Base-by-base conservation (phyloP, 1,140 invertebrate genomes). In the Cotesia chilonis region DNA sequence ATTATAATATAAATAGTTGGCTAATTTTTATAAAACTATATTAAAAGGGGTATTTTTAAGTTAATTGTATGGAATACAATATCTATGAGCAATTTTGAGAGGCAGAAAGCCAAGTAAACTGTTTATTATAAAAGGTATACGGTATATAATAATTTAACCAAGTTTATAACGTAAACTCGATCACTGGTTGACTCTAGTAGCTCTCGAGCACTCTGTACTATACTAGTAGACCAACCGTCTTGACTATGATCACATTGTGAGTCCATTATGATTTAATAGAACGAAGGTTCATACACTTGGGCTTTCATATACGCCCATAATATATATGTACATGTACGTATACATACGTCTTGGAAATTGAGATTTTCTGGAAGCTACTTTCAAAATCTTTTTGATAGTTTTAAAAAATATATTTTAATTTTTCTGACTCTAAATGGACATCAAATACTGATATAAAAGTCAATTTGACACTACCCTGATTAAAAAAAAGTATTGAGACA, bases 241-340 rank as follows among this genome's bases (percentile, higher is more conserved):
- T 67, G 36, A 72, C 63, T 72, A 72, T 72, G 55, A 51, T 67
- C 70, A 72, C 64, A 72, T 72, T 72, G 70, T 72, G 52, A 72
- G 63, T 47, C 70, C 36, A 72, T 72, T 84, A 84, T 83, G 78
- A 82, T 81, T 83, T 83, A 85, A 84, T 84, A 82, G 83, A 80
- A 75, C 68, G 75, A 80, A 81, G 78, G 82, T 78, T 78, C 82
- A 79, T 47, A 47, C 41, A 47, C 41, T 47, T 47, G 41, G 41
- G 77, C 79, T 77, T 78, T 77, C 75, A 78, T 74, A 78, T 71
- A 76, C 78, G 74, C 74, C 75, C 73, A 71, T 52, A 17, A 70
- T 37, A 10, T 14, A 38, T 10, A 71, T 14, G 28, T 9, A 38
- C 20, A 47, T 68, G 12, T 55, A 68, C 36, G 12, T 35, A 61